phyloP scores from a whole-genome alignment of 2,888 invertebrate genomes.

The Drosophila mayaguana region DNA sequence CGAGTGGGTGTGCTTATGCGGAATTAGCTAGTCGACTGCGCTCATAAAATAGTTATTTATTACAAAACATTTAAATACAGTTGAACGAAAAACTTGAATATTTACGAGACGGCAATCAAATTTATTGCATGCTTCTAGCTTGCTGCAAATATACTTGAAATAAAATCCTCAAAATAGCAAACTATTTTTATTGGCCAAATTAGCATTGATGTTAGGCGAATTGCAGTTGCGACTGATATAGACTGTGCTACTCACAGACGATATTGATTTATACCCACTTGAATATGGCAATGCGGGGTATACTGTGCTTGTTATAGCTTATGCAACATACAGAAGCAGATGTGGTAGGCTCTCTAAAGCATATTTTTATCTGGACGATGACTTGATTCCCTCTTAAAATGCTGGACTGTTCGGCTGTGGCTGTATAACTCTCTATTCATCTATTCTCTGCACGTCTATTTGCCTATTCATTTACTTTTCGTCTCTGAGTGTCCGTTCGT shows the following conservation, averaged over 20 bases:
- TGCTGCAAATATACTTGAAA: not conserved
- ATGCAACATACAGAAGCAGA: not conserved
- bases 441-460: too few relatives aligned
- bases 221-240: not conserved
- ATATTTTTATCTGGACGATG: not conserved
- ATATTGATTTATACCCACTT: not conserved
- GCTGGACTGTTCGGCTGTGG: not conserved
- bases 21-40: not conserved
- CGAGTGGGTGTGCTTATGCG: not conserved
- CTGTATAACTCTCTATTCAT: not conserved
- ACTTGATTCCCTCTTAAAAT: not conserved
- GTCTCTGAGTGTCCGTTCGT: not conserved
- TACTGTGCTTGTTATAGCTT: not conserved
- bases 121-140: not conserved
- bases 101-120: not conserved
- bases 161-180: not conserved
- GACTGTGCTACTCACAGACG: not conserved
- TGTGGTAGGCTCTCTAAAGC: not conserved
- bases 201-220: not conserved
- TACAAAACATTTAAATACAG: not conserved
- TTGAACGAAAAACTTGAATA: conserved; percentile 3
- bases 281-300: not conserved
- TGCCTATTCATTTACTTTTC: too few relatives aligned
- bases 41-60: conserved; percentile 11
- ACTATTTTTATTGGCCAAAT: not conserved